Evolutionary conservation across 2,797 vertebrate species (phyloP).

Genomic region (Sardinella longiceps): DNA sequence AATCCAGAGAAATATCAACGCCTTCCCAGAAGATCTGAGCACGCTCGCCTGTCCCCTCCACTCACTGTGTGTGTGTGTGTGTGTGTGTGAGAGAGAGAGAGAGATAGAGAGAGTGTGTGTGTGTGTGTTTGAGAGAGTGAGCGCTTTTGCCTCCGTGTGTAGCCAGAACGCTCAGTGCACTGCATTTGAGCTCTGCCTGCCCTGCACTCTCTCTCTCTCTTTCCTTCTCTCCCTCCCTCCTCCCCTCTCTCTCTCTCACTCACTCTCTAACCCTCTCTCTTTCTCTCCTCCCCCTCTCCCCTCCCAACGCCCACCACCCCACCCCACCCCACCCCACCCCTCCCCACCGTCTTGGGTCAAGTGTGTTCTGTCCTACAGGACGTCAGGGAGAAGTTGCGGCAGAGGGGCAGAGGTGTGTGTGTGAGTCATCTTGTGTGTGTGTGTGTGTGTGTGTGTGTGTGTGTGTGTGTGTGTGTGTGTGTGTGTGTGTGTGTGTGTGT

Average conservation of each 20-base stretch:
- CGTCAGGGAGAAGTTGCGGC: constrained; percentile 67
- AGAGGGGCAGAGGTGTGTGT: constrained; percentile 45
- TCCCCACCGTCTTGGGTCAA: constrained; percentile 65
- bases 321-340: background rate
- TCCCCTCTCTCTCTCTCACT: constrained; percentile 33
- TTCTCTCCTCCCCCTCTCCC: constrained; percentile 33
- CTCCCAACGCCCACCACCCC: background rate
- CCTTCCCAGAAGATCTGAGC: constrained; percentile 49
- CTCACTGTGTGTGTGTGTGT: constrained; percentile 34
- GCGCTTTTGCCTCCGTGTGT: too few relatives aligned
- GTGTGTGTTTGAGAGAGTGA: too few relatives aligned
- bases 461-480: too few relatives aligned
- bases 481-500: too few relatives aligned
- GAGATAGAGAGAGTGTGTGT: background rate
- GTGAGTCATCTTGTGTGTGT: constrained; percentile 47
- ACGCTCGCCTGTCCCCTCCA: constrained; percentile 49
- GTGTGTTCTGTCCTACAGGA: constrained; percentile 68
- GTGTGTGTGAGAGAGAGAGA: background rate
- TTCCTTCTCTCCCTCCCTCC: constrained; percentile 28
- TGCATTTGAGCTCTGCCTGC: constrained; percentile 69
- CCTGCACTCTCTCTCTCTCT: constrained; percentile 46
- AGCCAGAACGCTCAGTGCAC: constrained; percentile 57
- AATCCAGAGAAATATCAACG: constrained; percentile 63
- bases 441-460: too few relatives aligned
- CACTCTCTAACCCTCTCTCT: constrained; percentile 38